These are phyloP conservation scores for Melopsittacus undulatus DNA, from an alignment of 2,797 vertebrate species.

Conservation along the genomic window DNA sequence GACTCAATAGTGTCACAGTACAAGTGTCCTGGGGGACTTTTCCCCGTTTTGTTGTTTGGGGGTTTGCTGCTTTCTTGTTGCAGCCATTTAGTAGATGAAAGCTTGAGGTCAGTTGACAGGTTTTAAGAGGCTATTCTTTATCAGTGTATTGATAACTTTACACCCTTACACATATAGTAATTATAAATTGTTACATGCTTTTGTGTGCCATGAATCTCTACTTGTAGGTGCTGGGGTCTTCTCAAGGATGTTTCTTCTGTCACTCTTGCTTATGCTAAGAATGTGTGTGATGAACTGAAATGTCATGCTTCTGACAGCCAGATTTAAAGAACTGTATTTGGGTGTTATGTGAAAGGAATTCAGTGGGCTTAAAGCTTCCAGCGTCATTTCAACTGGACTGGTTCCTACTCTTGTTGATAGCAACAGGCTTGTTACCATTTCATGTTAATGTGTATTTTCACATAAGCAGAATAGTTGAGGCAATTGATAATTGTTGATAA, in stretches of 20 bases:
- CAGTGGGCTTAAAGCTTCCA: not conserved
- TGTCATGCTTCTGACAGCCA: not conserved
- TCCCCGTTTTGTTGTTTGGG: not conserved
- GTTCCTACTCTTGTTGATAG: not conserved
- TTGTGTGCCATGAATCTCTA: not conserved
- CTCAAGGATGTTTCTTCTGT: not conserved
- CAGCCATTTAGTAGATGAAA: not conserved
- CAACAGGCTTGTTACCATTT: not conserved
- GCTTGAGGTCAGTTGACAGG: not conserved
- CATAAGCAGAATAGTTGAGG: not conserved
- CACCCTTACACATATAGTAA: rapidly evolving
- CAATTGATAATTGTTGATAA: not conserved
- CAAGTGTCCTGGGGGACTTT: not conserved
- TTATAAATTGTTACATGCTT: not conserved
- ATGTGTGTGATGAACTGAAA: not conserved
- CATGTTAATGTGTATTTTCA: not conserved
- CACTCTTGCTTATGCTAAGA: not conserved
- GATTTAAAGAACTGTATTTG: not conserved
- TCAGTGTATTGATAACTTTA: not conserved
- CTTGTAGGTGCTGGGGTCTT: not conserved
- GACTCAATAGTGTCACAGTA: not conserved
- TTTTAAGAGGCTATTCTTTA: not conserved
- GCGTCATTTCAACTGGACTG: not conserved
- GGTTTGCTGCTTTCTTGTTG: not conserved
- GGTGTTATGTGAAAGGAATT: not conserved